A percentile compares a stretch with the other conserved stretches of the same genome.
phyloP scores from a whole-genome alignment of 2,888 invertebrate genomes.

The Petrophora chlorosata region DNA sequence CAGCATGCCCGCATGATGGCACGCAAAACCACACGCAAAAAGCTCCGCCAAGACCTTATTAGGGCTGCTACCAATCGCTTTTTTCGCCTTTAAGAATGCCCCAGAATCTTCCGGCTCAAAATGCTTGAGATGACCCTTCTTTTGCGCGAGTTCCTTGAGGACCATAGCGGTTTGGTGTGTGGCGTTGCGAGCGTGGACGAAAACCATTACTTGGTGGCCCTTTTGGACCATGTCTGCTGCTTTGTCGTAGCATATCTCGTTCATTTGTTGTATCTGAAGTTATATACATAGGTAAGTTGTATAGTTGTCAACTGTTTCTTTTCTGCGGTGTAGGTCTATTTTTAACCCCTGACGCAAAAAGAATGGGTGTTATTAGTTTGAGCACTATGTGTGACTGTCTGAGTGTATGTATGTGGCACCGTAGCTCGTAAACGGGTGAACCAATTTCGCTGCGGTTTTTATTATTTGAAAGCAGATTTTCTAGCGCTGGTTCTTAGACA shows the following conservation, averaged over 20 bases:
- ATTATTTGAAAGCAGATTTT: no score
- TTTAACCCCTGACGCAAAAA: no score
- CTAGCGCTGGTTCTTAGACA: no score
- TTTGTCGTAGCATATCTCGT: conserved; percentile 96
- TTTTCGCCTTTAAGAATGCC: conserved; percentile 87
- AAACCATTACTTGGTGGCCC: conserved; percentile 99
- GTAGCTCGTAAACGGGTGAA: no score
- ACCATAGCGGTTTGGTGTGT: conserved; percentile 95
- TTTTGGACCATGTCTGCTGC: conserved; percentile 92
- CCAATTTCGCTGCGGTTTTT: no score
- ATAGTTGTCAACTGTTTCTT: no score
- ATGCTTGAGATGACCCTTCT: conserved; percentile 87
- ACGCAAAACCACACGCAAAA: conserved; percentile 93
- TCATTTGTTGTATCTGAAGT: conserved; percentile 89
- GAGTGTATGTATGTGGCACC: no score
- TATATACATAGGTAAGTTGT: background rate
- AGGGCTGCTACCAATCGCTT: conserved; percentile 87
- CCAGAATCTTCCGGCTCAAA: conserved; percentile 87
- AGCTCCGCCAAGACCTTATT: conserved; percentile 93
- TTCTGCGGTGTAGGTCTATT: no score
- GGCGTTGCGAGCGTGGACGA: conserved; percentile 98
- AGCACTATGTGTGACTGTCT: no score
- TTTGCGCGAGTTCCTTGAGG: conserved; percentile 91
- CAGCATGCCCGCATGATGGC: conserved; percentile 98
- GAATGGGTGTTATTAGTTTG: no score